A percentile compares a stretch with the other conserved stretches of the same genome.
Evolutionary conservation across 2,797 vertebrate genomes (phyloP).

Genomic region (Dendrocincla fuliginosa): DNA sequence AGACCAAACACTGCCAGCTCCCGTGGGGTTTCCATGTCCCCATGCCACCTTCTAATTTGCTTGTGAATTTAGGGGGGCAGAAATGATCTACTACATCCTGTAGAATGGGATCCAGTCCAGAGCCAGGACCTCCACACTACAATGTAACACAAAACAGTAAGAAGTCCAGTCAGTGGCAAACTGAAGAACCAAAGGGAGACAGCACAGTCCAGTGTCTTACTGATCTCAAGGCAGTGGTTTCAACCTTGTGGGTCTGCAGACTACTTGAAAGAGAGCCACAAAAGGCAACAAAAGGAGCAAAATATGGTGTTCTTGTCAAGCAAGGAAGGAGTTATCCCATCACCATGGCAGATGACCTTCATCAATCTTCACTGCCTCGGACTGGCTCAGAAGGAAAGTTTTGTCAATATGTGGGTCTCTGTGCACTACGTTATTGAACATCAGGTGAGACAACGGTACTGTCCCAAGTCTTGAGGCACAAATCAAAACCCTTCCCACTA

Average conservation of each 20-base stretch:
- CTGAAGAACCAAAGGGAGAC: neutral
- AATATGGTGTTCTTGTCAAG: neutral
- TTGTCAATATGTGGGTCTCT: fast-evolving
- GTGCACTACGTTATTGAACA: fast-evolving
- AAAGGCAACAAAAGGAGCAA: neutral
- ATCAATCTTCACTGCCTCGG: neutral
- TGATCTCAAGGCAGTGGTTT: neutral
- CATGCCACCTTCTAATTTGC: neutral
- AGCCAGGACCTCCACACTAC: fast-evolving
- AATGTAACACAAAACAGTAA: neutral
- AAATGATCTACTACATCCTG: neutral
- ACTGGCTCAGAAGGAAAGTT: neutral
- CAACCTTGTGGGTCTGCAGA: neutral
- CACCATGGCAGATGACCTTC: neutral
- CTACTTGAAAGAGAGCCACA: neutral
- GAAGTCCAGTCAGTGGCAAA: fast-evolving
- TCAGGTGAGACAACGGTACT: neutral
- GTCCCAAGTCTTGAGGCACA: neutral
- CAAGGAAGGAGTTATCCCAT: neutral
- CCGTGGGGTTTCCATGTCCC: fast-evolving
- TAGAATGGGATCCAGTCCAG: neutral
- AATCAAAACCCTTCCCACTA: neutral
- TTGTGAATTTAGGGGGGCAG: neutral
- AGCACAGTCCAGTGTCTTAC: neutral
- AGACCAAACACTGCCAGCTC: fast-evolving